These are phyloP conservation scores for Cydia pomonella DNA, from an alignment of 1,140 invertebrate genomes.

Conservation along the genomic window DNA sequence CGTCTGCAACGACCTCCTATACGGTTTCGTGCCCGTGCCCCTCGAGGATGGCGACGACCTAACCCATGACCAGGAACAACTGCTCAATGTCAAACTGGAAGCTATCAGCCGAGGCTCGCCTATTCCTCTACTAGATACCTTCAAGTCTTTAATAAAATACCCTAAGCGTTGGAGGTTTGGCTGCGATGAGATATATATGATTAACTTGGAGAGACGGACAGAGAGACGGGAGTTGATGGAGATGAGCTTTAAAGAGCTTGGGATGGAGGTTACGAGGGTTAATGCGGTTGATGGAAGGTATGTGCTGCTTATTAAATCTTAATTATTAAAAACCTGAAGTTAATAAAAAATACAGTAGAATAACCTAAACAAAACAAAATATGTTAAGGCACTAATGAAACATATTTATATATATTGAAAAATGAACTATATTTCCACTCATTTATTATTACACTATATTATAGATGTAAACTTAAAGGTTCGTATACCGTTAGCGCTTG, in stretches of 20 bases:
- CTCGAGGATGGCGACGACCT: conserved; percentile 86
- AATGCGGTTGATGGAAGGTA: conserved; percentile 95
- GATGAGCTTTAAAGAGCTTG: conserved; percentile 88
- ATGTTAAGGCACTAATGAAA: no score
- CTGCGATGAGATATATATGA: conserved; percentile 93
- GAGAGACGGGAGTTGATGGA: conserved; percentile 91
- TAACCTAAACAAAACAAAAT: no score
- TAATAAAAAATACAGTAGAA: no score
- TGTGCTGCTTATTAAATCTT: conserved; percentile 62
- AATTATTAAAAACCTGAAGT: no score
- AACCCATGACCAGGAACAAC: conserved; percentile 85
- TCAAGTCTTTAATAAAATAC: conserved; percentile 78
- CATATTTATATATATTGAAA: no score
- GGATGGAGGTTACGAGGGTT: conserved; percentile 87
- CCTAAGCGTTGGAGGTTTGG: conserved; percentile 83
- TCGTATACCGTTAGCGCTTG: no score
- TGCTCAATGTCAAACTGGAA: conserved; percentile 88
- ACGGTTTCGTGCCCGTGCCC: conserved; percentile 92
- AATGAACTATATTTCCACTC: no score
- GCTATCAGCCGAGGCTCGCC: conserved; percentile 59
- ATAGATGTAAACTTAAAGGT: no score
- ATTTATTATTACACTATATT: no score
- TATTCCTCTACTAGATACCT: conserved; percentile 62
- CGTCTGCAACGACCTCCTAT: conserved; percentile 90
- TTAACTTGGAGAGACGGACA: conserved; percentile 91